Evolutionary conservation across 2,113 vertebrate species (phyloP).

Genomic region (Brachyhypopomus occidentalis): DNA sequence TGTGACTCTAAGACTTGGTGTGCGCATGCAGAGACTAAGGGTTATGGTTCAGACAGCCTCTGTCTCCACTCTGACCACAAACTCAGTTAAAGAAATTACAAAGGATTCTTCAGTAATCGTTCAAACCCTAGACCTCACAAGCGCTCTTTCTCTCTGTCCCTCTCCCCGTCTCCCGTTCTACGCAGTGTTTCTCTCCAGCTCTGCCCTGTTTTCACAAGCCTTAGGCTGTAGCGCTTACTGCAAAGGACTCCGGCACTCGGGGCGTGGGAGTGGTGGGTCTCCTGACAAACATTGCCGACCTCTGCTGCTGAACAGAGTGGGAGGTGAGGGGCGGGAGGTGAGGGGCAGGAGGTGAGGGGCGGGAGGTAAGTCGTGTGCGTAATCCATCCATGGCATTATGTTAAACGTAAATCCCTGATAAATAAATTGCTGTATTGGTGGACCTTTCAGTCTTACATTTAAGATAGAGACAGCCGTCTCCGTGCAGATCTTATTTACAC

Average conservation of each 20-base stretch:
- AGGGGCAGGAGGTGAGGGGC: no score
- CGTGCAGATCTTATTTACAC: background rate
- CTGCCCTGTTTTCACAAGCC: constrained; percentile 7
- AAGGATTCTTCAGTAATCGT: constrained; percentile 60
- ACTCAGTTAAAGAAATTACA: constrained; percentile 59
- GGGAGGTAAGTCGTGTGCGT: background rate
- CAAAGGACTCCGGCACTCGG: background rate
- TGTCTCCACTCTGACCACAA: constrained; percentile 62
- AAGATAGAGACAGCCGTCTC: background rate
- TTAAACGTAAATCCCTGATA: background rate
- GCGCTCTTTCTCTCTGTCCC: constrained; percentile 45
- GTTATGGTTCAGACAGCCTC: constrained; percentile 48
- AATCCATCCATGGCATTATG: background rate
- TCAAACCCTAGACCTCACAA: constrained; percentile 57
- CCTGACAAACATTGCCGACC: constrained; percentile 1
- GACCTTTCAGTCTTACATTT: background rate
- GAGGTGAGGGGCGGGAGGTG: no score
- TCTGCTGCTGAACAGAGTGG: no score
- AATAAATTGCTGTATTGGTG: background rate
- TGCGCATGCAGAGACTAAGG: constrained; percentile 2
- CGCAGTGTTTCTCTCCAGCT: background rate
- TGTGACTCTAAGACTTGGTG: background rate
- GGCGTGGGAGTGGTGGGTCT: constrained; percentile 1
- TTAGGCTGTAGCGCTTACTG: background rate
- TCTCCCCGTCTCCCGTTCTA: background rate